phyloP scores from a whole-genome alignment of 1,140 invertebrate genomes.

The Lordiphosa stackelbergi region DNA sequence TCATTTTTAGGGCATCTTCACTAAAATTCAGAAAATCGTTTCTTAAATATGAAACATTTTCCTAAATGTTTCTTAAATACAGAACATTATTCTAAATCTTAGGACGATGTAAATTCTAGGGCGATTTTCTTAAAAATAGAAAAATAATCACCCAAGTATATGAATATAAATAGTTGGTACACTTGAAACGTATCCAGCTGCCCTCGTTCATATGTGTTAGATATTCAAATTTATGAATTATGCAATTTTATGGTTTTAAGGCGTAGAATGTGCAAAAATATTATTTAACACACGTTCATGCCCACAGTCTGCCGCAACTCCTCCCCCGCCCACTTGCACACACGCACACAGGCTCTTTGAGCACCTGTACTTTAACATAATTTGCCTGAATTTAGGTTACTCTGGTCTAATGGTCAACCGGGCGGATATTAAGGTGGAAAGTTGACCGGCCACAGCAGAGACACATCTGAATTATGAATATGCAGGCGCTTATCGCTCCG shows the following conservation, averaged over 20 bases:
- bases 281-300: slow-evolving; percentile 68
- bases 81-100: no score
- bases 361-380: slow-evolving; percentile 63
- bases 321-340: slow-evolving; percentile 2
- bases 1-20: no score
- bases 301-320: slow-evolving; percentile 14
- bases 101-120: no score
- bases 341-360: slow-evolving; percentile 2
- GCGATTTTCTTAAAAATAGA: no score
- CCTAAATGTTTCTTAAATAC: no score
- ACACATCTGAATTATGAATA: slow-evolving; percentile 70
- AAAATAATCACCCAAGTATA: no score
- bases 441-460: slow-evolving; percentile 25
- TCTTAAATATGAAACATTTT: no score
- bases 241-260: slow-evolving; percentile 70
- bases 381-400: slow-evolving; percentile 64
- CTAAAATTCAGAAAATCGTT: no score
- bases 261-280: slow-evolving; percentile 67
- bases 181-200: no score
- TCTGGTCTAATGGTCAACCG: slow-evolving; percentile 18
- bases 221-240: slow-evolving; percentile 73
- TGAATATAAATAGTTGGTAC: no score
- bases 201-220: slow-evolving; percentile 29
- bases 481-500: slow-evolving; percentile 62
- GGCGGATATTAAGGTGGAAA: slow-evolving; percentile 37